Conservation (phyloP, 1,140 invertebrate species). For the Camponotus pennsylvanicus region DNA sequence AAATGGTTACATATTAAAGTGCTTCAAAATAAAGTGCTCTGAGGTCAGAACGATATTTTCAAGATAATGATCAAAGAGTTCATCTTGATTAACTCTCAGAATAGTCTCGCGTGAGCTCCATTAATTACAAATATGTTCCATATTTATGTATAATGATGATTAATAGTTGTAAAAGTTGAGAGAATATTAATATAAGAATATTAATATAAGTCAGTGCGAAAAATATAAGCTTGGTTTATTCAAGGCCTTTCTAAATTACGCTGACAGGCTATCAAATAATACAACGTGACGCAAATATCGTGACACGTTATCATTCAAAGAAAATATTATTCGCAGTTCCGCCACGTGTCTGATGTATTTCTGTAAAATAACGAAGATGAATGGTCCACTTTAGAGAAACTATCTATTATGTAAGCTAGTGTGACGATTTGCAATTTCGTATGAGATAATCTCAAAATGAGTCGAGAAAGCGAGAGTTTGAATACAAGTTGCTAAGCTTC, state of each 20-base stretch:
- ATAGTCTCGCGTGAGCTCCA: neutral
- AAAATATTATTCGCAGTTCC: neutral
- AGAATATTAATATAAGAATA: slow-evolving; percentile 30
- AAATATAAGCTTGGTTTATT: neutral
- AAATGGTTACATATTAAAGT: neutral
- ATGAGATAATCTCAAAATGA: slow-evolving; percentile 36
- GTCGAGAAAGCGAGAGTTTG: slow-evolving; percentile 59
- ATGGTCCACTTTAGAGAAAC: slow-evolving; percentile 65
- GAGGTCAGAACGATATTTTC: neutral
- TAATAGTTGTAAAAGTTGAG: neutral
- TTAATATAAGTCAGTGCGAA: neutral
- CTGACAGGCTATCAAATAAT: neutral
- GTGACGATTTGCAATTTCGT: slow-evolving; percentile 4
- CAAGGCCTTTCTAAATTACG: neutral
- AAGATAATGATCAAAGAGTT: slow-evolving; percentile 67
- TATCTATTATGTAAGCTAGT: slow-evolving; percentile 55
- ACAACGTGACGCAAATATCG: neutral
- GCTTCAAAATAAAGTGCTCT: neutral
- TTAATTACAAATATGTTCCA: slow-evolving; percentile 21
- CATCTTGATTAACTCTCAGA: slow-evolving; percentile 35
- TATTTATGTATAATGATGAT: slow-evolving; percentile 3
- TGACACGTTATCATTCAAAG: neutral
- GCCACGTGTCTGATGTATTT: neutral
- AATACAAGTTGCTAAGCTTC: slow-evolving; percentile 11
- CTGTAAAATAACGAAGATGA: slow-evolving; percentile 9